These are phyloP conservation scores for Bacillus rossius DNA, from an alignment of 1,140 invertebrate genomes.

Conservation along the genomic window DNA sequence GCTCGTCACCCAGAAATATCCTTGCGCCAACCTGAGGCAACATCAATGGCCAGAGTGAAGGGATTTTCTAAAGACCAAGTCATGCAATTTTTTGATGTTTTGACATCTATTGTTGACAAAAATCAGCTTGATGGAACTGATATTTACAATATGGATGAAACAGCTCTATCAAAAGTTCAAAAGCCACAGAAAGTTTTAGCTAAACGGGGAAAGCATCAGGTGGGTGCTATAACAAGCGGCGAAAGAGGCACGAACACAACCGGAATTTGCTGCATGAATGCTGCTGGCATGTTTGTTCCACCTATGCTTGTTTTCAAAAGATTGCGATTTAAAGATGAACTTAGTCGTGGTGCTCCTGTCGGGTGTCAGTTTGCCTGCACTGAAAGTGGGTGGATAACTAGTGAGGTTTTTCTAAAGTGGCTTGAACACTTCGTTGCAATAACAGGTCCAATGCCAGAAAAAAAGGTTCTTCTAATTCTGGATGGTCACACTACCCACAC, in stretches of 20 bases:
- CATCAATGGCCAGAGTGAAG: too few relatives aligned
- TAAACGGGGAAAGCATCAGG: conserved; percentile 37
- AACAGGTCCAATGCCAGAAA: conserved; percentile 7
- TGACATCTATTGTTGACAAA: too few relatives aligned
- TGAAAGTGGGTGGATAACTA: conserved; percentile 17
- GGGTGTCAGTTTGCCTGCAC: not conserved
- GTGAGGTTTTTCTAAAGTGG: conserved; percentile 19
- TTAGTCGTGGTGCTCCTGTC: conserved; percentile 14
- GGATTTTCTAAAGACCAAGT: too few relatives aligned
- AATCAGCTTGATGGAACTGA: too few relatives aligned
- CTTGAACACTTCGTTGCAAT: conserved; percentile 18
- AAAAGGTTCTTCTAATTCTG: conserved; percentile 18
- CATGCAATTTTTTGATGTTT: too few relatives aligned
- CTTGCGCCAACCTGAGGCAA: too few relatives aligned
- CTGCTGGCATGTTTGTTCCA: conserved; percentile 28
- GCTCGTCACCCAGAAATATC: too few relatives aligned
- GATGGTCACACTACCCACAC: conserved; percentile 26
- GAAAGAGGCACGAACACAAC: conserved; percentile 34
- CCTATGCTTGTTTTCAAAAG: conserved; percentile 35
- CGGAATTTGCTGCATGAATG: conserved; percentile 12
- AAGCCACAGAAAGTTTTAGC: conserved; percentile 41
- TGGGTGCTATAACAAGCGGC: conserved; percentile 39
- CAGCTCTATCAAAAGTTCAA: conserved; percentile 36
- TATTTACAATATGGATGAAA: too few relatives aligned
- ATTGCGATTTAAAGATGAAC: conserved; percentile 15